Conservation (phyloP, 2,797 vertebrate genomes). For the Cyclopterus lumpus region DNA sequence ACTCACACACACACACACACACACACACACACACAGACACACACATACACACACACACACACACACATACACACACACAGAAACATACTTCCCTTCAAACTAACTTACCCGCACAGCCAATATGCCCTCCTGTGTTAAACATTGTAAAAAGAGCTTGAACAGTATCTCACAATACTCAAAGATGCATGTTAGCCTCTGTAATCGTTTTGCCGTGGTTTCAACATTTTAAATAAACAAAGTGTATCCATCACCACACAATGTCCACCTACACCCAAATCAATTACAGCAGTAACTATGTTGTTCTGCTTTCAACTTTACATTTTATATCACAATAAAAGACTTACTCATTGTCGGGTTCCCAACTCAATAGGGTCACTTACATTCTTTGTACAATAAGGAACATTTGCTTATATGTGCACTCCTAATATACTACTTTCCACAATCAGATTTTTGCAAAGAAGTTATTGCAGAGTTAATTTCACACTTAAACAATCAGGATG, state of each 20-base stretch:
- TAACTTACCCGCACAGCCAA: constrained; percentile 13
- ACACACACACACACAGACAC: neutral
- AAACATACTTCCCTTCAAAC: neutral
- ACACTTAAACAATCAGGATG: constrained; percentile 1
- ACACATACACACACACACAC: constrained; percentile 6
- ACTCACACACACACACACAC: neutral
- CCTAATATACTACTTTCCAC: neutral
- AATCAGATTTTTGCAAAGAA: constrained; percentile 1
- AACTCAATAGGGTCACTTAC: neutral
- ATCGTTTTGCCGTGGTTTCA: constrained; percentile 15
- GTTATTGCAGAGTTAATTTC: neutral
- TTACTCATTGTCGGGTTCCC: neutral
- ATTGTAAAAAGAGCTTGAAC: constrained; percentile 6
- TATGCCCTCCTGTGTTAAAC: neutral
- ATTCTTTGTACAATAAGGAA: constrained; percentile 20
- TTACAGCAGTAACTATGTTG: neutral
- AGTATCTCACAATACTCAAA: neutral
- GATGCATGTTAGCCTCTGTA: neutral
- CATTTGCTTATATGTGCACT: constrained; percentile 1
- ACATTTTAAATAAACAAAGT: constrained; percentile 19
- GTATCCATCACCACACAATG: neutral
- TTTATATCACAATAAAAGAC: neutral
- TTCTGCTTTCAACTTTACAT: constrained; percentile 19
- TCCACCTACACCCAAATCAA: constrained; percentile 11
- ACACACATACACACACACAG: constrained; percentile 5